Conservation (phyloP, 1,140 invertebrate species). For the Cydia pomonella region DNA sequence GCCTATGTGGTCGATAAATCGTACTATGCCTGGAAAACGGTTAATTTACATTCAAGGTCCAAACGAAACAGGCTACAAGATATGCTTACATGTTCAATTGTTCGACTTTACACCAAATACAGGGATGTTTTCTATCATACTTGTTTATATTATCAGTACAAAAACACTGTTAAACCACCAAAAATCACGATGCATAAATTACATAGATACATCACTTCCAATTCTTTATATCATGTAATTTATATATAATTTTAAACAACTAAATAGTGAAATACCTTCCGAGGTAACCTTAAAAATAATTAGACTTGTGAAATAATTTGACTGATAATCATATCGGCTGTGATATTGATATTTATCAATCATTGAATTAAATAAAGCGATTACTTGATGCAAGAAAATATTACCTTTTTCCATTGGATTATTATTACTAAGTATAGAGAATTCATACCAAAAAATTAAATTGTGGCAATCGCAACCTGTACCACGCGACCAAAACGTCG, state of each 20-base stretch:
- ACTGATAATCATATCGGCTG: neutral
- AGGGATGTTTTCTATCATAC: neutral
- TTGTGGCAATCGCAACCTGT: too few species aligned
- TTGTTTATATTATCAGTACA: slow-evolving; percentile 29
- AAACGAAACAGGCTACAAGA: too few species aligned
- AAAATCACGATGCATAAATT: neutral
- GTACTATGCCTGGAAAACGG: too few species aligned
- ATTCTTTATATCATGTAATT: neutral
- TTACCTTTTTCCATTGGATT: neutral
- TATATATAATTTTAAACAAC: neutral
- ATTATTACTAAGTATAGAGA: too few species aligned
- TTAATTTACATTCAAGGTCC: too few species aligned
- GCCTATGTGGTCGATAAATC: too few species aligned
- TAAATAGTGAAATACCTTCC: slow-evolving; percentile 23
- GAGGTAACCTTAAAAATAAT: slow-evolving; percentile 24
- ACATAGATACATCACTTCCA: neutral
- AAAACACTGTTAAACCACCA: slow-evolving; percentile 7
- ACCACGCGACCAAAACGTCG: too few species aligned
- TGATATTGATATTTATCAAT: neutral
- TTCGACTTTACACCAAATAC: neutral
- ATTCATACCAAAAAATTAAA: too few species aligned
- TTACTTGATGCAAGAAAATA: neutral
- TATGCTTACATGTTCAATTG: too few species aligned
- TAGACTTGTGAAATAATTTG: slow-evolving; percentile 23
- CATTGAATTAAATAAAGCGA: neutral